Conservation (phyloP, 2,113 vertebrate genomes). For the Dromiciops gliroides region DNA sequence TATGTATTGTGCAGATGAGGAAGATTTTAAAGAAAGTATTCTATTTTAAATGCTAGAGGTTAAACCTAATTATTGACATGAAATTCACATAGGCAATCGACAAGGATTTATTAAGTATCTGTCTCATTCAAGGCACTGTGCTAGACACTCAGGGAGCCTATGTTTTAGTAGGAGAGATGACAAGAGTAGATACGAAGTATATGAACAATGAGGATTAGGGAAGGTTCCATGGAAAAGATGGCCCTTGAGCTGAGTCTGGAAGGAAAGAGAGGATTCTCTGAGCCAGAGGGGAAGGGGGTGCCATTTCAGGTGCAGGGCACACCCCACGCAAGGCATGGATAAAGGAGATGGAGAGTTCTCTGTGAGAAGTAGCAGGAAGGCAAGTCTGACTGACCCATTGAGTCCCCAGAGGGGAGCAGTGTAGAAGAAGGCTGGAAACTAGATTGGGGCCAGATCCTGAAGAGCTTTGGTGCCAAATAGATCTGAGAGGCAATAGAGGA, state of each 20-base stretch:
- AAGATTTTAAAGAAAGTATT: conserved; percentile 28
- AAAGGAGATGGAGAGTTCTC: background rate
- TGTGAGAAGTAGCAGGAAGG: background rate
- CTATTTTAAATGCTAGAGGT: background rate
- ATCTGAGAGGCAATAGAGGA: background rate
- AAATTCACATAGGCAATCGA: conserved; percentile 27
- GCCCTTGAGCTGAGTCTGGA: background rate
- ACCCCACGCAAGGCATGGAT: background rate
- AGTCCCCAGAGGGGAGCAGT: background rate
- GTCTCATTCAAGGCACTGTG: background rate
- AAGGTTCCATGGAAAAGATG: background rate
- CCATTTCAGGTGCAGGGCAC: background rate
- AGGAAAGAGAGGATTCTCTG: background rate
- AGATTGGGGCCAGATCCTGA: background rate
- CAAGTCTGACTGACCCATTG: too few relatives aligned
- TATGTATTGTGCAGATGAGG: conserved; percentile 22
- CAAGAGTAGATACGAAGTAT: background rate
- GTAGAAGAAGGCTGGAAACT: background rate
- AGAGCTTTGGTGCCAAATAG: background rate
- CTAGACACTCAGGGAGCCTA: background rate
- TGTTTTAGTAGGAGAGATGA: background rate
- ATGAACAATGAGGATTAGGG: background rate
- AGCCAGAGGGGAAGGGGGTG: too few relatives aligned
- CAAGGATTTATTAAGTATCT: conserved; percentile 14
- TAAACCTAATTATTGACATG: background rate